Evolutionary conservation across 1,140 invertebrate species (phyloP), one percentile per base, ranked within the genome.

Genomic region (Telenomus remus): DNA sequence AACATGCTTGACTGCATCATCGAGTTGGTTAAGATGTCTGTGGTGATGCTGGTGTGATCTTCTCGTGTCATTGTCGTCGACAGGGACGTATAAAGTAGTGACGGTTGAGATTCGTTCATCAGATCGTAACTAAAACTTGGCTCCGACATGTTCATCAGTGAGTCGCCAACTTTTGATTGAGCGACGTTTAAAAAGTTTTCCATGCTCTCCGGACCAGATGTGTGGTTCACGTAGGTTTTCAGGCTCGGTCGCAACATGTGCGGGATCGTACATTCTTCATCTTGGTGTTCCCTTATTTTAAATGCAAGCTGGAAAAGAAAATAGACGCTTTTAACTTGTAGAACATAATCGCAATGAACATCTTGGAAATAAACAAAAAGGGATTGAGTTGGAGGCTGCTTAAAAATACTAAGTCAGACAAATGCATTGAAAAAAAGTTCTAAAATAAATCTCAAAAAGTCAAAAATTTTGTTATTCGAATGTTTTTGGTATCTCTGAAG

Each of bases 1-100:
- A 86, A 85, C 73, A 83, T 84, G 54, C 85, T 86, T 2, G 79
- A 80, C 42, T 85, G 80, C 85, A 86, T 86, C 85, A 86, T 86
- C 5, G 85, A 86, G 13, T 81, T 81, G 0, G 83, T 83, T 9
- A 86, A 64, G 54, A 86, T 86, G 19, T 78, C 77, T 3, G 76
- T 49, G 8, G 56, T 39, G 19, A 72, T 7, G 15, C 59, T 66
- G 2, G 43, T 47, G 9, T 81, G 77, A 10, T 80, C 73, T 10
- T 39, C 76, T n/a, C 44, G 48, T 0, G 68, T 71, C 9, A n/a
- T n/a, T 9, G n/a, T 39, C 27, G 72, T 53, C 0, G 80, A 76
- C 42, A 79, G 33, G 8, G 85, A 87, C 0, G 82, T 79, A 44
- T 64, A 78, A 5, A 87, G 73, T 14, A 84, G 19, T 7, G 86